Percentiles rank a stretch among this genome's conserved stretches.
These are phyloP conservation scores for Centropus bengalensis DNA, from an alignment of 2,113 vertebrate genomes.

Conservation along the genomic window DNA sequence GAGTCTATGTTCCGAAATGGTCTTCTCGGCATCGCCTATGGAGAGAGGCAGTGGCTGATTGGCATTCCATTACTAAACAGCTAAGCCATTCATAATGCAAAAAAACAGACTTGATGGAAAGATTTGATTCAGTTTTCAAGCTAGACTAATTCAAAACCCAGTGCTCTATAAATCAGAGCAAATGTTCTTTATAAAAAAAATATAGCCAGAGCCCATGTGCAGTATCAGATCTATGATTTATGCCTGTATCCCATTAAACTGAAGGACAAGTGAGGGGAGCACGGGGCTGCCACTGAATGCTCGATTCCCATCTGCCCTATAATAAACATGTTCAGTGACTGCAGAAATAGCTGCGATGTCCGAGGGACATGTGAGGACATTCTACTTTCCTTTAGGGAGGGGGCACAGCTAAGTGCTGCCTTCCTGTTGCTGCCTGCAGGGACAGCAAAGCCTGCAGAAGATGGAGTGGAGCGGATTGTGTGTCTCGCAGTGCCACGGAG, in stretches of 20 bases:
- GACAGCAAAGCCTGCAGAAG: not conserved
- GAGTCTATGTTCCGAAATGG: slow-evolving; percentile 60
- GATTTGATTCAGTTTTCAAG: slow-evolving; percentile 71
- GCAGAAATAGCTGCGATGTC: not conserved
- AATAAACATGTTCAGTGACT: not conserved
- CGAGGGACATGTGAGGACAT: not conserved
- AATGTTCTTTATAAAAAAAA: slow-evolving; percentile 73
- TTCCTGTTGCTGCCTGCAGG: not conserved
- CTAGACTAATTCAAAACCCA: slow-evolving; percentile 69
- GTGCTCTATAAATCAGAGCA: slow-evolving; percentile 72
- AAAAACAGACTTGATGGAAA: slow-evolving; percentile 62
- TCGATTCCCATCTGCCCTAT: not conserved
- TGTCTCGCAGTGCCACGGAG: accelerated
- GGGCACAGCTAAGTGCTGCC: not conserved
- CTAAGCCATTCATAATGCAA: slow-evolving; percentile 64
- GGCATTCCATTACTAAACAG: slow-evolving; percentile 52
- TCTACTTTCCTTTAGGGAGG: not conserved
- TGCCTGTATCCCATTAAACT: slow-evolving; percentile 51
- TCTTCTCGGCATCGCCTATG: slow-evolving; percentile 59
- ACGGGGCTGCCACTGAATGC: not conserved
- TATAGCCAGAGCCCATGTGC: slow-evolving; percentile 42
- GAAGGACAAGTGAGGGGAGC: slow-evolving; percentile 56
- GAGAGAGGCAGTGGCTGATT: slow-evolving; percentile 48
- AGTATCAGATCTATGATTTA: slow-evolving; percentile 61
- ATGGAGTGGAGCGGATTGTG: not conserved